These are phyloP conservation scores for Cerceris rybyensis DNA, from an alignment of 2,888 invertebrate genomes.

Conservation along the genomic window DNA sequence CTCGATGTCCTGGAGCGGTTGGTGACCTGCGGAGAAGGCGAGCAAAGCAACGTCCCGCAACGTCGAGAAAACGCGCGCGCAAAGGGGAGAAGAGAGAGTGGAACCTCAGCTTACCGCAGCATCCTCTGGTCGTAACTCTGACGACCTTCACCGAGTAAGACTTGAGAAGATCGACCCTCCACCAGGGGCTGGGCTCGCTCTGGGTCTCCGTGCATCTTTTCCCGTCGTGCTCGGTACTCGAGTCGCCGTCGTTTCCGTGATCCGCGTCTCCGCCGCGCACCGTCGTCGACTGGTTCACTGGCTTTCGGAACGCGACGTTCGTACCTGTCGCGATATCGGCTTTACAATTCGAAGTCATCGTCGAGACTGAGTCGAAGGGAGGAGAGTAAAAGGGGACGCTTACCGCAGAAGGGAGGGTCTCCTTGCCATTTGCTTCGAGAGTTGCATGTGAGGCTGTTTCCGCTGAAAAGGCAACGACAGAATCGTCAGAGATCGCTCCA, in stretches of 20 bases:
- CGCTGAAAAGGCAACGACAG: slow-evolving; percentile 71
- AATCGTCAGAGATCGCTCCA: slow-evolving; percentile 1
- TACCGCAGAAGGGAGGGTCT: slow-evolving; percentile 93
- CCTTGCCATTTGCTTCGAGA: slow-evolving; percentile 90
- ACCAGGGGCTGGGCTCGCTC: slow-evolving; percentile 95
- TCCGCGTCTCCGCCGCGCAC: slow-evolving; percentile 91
- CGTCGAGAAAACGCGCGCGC: no score
- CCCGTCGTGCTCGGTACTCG: slow-evolving; percentile 92
- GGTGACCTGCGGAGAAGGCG: slow-evolving; percentile 85
- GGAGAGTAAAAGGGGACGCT: slow-evolving; percentile 63
- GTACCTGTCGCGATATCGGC: slow-evolving; percentile 84
- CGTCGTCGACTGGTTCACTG: slow-evolving; percentile 95
- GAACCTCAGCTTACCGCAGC: slow-evolving; percentile 85
- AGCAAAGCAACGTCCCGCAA: background rate
- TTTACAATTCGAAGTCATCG: background rate
- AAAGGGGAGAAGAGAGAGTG: no score
- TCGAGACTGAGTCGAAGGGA: background rate
- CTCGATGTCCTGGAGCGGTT: slow-evolving; percentile 94
- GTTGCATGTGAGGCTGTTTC: slow-evolving; percentile 87
- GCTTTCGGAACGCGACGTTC: slow-evolving; percentile 92
- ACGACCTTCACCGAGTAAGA: slow-evolving; percentile 94
- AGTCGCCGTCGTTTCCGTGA: slow-evolving; percentile 94
- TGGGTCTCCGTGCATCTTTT: slow-evolving; percentile 95
- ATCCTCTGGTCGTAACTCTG: slow-evolving; percentile 91
- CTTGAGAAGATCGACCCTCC: slow-evolving; percentile 93